A percentile compares a stretch with the other conserved stretches of the same genome.
These are phyloP conservation scores for Molossus alvarezi DNA, from an alignment of 2,797 vertebrate genomes.

Conservation along the genomic window DNA sequence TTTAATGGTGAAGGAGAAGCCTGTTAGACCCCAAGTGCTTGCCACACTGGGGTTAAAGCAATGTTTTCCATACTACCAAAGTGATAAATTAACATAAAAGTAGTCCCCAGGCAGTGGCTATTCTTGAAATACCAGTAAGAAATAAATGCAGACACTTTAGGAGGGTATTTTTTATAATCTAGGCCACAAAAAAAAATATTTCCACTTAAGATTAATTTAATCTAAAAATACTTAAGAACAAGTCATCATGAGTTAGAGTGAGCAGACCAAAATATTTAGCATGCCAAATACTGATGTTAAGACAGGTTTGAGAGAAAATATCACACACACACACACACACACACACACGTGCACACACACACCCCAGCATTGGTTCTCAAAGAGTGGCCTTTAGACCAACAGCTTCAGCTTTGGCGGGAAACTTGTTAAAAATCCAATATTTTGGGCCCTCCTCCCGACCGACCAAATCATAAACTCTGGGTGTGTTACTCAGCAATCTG, in stretches of 20 bases:
- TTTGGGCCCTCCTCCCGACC: background rate
- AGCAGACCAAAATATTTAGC: background rate
- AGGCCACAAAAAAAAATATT: background rate
- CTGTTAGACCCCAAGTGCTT: background rate
- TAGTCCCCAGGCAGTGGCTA: background rate
- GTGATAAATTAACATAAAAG: background rate
- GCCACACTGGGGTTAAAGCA: background rate
- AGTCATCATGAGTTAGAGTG: background rate
- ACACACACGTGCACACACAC: background rate
- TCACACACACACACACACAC: background rate
- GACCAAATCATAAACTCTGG: background rate
- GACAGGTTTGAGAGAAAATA: background rate
- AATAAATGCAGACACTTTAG: background rate
- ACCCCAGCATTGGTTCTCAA: background rate
- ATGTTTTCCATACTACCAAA: background rate
- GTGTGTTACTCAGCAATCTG: background rate
- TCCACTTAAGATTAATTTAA: background rate
- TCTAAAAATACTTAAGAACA: conserved; percentile 24
- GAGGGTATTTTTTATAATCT: background rate
- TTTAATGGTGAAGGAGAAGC: conserved; percentile 10
- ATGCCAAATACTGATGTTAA: background rate
- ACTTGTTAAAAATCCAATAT: background rate
- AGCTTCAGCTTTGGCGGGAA: background rate
- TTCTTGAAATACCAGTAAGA: conserved; percentile 24
- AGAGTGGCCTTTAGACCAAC: background rate